Conservation (phyloP, 1,140 invertebrate genomes). For the Apis cerana region DNA sequence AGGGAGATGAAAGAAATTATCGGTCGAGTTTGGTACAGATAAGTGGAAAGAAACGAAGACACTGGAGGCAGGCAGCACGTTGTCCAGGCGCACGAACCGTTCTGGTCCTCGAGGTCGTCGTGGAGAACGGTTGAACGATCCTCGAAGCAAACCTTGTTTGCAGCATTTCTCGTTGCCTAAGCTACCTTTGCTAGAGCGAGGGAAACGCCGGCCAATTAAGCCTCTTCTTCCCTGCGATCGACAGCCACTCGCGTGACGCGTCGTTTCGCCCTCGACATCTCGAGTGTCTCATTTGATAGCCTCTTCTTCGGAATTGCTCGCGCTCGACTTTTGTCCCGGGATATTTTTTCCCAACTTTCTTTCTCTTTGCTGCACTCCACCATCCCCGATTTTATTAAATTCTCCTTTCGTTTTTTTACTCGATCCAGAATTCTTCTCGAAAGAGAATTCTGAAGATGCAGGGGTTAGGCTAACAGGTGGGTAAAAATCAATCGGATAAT, state of each 20-base stretch:
- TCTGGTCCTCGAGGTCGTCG: conserved; percentile 50
- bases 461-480: too few relatives aligned
- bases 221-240: conserved; percentile 51
- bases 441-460: too few relatives aligned
- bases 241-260: conserved; percentile 50
- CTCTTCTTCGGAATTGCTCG: conserved; percentile 23
- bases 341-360: too few relatives aligned
- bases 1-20: too few relatives aligned
- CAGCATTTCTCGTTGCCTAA: conserved; percentile 34
- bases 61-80: conserved; percentile 12
- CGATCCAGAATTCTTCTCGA: too few relatives aligned
- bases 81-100: conserved; percentile 20
- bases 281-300: conserved; percentile 33
- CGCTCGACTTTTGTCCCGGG: background rate
- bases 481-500: too few relatives aligned
- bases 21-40: background rate
- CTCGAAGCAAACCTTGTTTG: conserved; percentile 60
- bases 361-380: background rate
- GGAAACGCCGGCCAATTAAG: conserved; percentile 57
- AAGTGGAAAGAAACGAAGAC: conserved; percentile 13
- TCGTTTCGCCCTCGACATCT: conserved; percentile 24
- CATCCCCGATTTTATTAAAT: background rate
- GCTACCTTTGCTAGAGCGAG: conserved; percentile 12
- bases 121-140: conserved; percentile 49
- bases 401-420: background rate